Conservation (phyloP, 2,797 vertebrate species). For the Pseudopleuronectes americanus region DNA sequence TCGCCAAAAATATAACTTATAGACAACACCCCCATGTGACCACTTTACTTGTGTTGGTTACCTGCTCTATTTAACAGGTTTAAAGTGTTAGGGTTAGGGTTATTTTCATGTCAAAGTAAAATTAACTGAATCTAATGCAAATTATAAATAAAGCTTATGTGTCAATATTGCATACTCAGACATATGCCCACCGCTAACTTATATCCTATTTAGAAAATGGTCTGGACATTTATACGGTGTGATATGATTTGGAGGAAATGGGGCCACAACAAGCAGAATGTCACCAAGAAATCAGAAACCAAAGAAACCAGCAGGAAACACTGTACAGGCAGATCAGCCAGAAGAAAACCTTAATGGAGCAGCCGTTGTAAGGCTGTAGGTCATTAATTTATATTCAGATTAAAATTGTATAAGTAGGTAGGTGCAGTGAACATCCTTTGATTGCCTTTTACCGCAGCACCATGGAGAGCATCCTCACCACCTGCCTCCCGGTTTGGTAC, state of each 20-base stretch:
- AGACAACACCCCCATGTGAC: too few relatives aligned
- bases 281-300: background rate
- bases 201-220: too few relatives aligned
- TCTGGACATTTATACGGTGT: too few relatives aligned
- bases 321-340: background rate
- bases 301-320: background rate
- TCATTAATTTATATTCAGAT: constrained; percentile 5
- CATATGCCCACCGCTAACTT: too few relatives aligned
- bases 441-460: too few relatives aligned
- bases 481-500: too few relatives aligned
- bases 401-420: background rate
- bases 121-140: background rate
- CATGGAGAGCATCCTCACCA: too few relatives aligned
- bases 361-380: background rate
- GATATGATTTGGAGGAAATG: constrained; percentile 8
- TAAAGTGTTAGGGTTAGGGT: background rate
- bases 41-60: too few relatives aligned
- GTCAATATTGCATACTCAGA: too few relatives aligned
- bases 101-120: background rate
- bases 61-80: too few relatives aligned
- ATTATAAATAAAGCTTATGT: too few relatives aligned
- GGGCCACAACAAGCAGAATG: constrained; percentile 1
- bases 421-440: background rate
- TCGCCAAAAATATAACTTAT: too few relatives aligned
- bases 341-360: background rate